Evolutionary conservation across 2,113 vertebrate genomes (phyloP).

Genomic region (Paraplagusia blochii): DNA sequence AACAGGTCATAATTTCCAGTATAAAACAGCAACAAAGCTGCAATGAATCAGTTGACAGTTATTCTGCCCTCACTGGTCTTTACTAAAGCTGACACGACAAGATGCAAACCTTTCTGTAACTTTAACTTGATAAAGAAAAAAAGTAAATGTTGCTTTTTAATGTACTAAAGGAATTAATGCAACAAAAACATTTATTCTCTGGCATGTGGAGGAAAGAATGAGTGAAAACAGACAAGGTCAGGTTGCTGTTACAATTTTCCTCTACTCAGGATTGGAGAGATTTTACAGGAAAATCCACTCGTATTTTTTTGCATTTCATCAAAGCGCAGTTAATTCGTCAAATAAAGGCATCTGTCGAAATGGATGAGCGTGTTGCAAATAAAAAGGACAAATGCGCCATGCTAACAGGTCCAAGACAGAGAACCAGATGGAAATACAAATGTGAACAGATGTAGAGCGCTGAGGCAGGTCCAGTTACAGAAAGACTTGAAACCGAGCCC

Average conservation of each 20-base stretch:
- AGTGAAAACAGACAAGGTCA: not conserved
- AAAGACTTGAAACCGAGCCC: constrained; percentile 68
- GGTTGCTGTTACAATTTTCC: constrained; percentile 16
- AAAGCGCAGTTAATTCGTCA: constrained; percentile 48
- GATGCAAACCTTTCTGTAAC: constrained; percentile 12
- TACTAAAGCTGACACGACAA: constrained; percentile 12
- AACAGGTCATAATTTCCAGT: not conserved
- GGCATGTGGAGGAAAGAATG: not conserved
- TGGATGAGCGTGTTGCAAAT: constrained; percentile 11
- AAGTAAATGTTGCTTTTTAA: constrained; percentile 3
- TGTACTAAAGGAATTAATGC: no score
- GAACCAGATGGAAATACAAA: constrained; percentile 39
- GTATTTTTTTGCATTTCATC: constrained; percentile 43
- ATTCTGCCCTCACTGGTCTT: constrained; percentile 51
- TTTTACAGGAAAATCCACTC: constrained; percentile 35
- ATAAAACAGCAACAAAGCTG: constrained; percentile 6
- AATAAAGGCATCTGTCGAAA: constrained; percentile 40
- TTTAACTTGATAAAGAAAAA: not conserved
- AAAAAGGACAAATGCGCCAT: constrained; percentile 37
- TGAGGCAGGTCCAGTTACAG: constrained; percentile 51
- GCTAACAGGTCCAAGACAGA: constrained; percentile 28
- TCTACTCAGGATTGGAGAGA: constrained; percentile 29
- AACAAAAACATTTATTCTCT: no score
- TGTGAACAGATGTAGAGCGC: constrained; percentile 33
- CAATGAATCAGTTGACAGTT: no score